Base-by-base conservation (phyloP, 2,888 invertebrate species). In the Drosophila hamatofila region DNA sequence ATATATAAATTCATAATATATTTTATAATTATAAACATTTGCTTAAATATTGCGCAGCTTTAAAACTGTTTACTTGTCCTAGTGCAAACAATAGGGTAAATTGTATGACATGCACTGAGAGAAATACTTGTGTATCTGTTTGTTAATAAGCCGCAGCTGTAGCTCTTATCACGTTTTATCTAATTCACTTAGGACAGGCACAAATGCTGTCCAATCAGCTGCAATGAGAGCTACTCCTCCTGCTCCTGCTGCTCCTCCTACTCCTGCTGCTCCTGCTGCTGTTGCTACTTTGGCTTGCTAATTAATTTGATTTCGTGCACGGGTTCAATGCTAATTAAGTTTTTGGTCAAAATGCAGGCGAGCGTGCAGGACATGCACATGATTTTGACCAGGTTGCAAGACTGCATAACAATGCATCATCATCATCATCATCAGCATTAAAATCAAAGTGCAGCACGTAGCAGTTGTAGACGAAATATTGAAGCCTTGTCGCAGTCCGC, bases 251-350 rank as follows among this genome's bases (percentile, higher is more conserved):
- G 1, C 35, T 16, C 2, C 35, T 35, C 6, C 35, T 16, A 1
- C 27, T 27, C 11, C 9, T 11, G n/a, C 48, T 48, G n/a, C 48
- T 52, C 21, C 51, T 52, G 21, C 56, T 55, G 41, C 55, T 46
- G 46, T 9, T 48, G 48, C 48, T 48, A 3, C 48, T 48, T 48
- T 48, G 62, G 48, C 55, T 55, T 69, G 69, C 57, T 80, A 74
- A 80, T 80, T 80, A 77, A 80, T 77, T 80, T 67, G 68, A 71
- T 77, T 80, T 69, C 46, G 44, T 42, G 39, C 27, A 57, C 51
- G 67, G 58, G 48, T 11, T 37, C 74, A 68, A 68, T 69, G 68
- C 65, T 66, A 77, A 77, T 77, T 77, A 68, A 68, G 68, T 74
- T 66, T 66, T 64, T 39, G 49, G 70, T 61, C 55, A 21, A 68